These are phyloP conservation scores for Phycodurus eques DNA, from an alignment of 2,113 vertebrate species.

Conservation along the genomic window DNA sequence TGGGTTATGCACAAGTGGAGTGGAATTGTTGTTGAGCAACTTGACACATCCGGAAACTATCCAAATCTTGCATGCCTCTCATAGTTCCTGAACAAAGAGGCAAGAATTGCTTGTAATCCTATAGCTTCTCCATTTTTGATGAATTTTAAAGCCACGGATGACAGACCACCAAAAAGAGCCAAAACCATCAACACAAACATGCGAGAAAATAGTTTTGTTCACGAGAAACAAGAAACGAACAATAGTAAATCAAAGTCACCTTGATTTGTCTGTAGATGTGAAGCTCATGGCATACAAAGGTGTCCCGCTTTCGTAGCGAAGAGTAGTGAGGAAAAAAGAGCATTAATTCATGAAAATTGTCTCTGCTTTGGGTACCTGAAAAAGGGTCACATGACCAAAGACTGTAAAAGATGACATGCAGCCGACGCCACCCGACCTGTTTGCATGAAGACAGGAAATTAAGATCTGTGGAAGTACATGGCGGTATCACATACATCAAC, in stretches of 20 bases:
- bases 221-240: not conserved
- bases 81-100: no score
- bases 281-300: not conserved
- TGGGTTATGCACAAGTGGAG: no score
- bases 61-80: no score
- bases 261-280: not conserved
- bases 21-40: no score
- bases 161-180: not conserved
- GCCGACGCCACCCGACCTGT: conserved; percentile 5
- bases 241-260: not conserved
- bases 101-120: no score
- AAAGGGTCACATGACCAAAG: not conserved
- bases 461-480: not conserved
- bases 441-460: not conserved
- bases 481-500: not conserved
- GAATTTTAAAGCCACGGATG: not conserved
- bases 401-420: not conserved
- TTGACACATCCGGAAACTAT: no score
- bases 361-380: conserved; percentile 14
- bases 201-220: no score
- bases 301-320: not conserved
- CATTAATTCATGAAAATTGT: conserved; percentile 11
- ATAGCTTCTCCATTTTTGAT: not conserved
- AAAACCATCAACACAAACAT: not conserved
- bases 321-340: no score